These are phyloP conservation scores for Alsophila aescularia DNA, from an alignment of 2,888 invertebrate species.

Conservation along the genomic window DNA sequence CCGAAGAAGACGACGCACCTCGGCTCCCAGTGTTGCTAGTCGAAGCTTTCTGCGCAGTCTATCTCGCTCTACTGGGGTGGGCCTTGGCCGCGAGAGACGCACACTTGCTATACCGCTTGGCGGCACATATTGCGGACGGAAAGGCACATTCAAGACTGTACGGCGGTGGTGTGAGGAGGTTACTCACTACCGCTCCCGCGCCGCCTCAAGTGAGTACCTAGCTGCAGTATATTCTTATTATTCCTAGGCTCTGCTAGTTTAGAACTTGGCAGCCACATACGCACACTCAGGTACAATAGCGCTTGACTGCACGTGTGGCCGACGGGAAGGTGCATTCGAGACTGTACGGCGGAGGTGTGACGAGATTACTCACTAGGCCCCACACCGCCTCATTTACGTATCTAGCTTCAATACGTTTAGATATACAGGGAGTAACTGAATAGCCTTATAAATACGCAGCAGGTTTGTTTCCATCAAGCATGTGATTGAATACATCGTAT, in stretches of 20 bases:
- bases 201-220: slow-evolving; percentile 61
- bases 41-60: slow-evolving; percentile 97
- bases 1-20: slow-evolving; percentile 97
- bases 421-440: too few species aligned
- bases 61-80: slow-evolving; percentile 95
- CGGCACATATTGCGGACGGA: slow-evolving; percentile 91
- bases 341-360: slow-evolving; percentile 95
- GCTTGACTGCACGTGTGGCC: slow-evolving; percentile 93
- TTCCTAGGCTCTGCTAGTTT: too few species aligned
- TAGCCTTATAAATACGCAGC: too few species aligned
- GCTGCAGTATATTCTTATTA: too few species aligned
- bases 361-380: slow-evolving; percentile 92
- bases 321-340: slow-evolving; percentile 91
- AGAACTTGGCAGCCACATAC: too few species aligned
- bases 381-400: slow-evolving; percentile 65
- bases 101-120: slow-evolving; percentile 93
- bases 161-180: slow-evolving; percentile 95
- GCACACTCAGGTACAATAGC: slow-evolving; percentile 40
- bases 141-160: slow-evolving; percentile 93
- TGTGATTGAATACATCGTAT: too few species aligned
- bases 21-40: slow-evolving; percentile 95
- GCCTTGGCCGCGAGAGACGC: slow-evolving; percentile 97
- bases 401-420: too few species aligned
- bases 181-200: slow-evolving; percentile 90
- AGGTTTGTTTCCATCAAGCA: too few species aligned